Evolutionary conservation across 2,797 vertebrate genomes (phyloP).

Genomic region (Lepilemur septentrionalis): DNA sequence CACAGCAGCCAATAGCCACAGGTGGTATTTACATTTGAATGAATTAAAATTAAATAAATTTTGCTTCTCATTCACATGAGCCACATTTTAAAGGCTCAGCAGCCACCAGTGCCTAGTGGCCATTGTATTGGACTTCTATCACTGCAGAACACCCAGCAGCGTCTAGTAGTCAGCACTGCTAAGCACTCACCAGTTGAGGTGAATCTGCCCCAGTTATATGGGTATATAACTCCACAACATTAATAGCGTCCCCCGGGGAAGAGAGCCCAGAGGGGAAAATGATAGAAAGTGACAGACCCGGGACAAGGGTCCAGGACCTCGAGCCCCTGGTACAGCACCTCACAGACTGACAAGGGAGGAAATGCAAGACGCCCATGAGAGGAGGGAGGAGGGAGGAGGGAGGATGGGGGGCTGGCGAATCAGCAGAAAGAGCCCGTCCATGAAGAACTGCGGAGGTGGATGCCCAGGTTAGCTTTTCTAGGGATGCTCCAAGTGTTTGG

Average conservation of each 20-base stretch:
- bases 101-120: neutral
- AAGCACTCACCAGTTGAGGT: no score
- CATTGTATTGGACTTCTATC: neutral
- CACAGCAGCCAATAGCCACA: neutral
- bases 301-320: neutral
- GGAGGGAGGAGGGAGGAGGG: neutral
- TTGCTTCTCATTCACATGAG: neutral
- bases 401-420: neutral
- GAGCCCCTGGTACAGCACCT: neutral
- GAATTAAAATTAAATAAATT: neutral
- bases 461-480: neutral
- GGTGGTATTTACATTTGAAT: neutral
- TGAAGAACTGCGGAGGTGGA: neutral
- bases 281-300: neutral
- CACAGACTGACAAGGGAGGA: neutral
- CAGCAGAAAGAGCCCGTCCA: neutral
- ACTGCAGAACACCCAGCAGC: fast-evolving
- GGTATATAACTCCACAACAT: neutral
- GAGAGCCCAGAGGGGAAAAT: neutral
- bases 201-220: fast-evolving
- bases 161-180: neutral
- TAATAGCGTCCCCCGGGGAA: neutral
- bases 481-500: neutral
- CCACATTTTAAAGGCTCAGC: neutral
- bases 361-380: neutral